Conservation (phyloP, 2,113 vertebrate species). For the Alosa alosa region DNA sequence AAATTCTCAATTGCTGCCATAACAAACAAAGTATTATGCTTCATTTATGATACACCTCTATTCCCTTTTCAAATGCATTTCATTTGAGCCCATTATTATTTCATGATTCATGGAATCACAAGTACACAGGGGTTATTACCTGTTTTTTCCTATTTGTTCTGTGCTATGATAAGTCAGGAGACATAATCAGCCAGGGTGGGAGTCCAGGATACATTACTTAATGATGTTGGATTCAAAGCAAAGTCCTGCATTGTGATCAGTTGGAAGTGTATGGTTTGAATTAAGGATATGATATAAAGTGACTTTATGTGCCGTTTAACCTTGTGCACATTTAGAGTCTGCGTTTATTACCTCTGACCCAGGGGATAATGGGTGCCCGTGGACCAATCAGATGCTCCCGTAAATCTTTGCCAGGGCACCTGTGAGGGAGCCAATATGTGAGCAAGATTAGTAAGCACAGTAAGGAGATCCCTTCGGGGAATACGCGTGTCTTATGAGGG, state of each 20-base stretch:
- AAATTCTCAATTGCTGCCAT: not conserved
- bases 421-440: constrained; percentile 25
- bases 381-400: constrained; percentile 26
- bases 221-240: not conserved
- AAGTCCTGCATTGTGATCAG: not conserved
- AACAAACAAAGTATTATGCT: not conserved
- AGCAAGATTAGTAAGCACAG: constrained; percentile 23
- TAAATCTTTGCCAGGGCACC: constrained; percentile 30
- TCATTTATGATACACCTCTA: not conserved
- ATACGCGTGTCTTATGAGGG: constrained; percentile 10
- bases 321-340: not conserved
- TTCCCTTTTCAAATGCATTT: not conserved
- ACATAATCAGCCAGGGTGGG: not conserved
- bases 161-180: not conserved
- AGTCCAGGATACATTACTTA: not conserved
- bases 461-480: constrained; percentile 29
- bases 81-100: not conserved
- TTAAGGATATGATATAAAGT: not conserved
- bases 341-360: not conserved
- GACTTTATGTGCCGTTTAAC: not conserved
- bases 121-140: not conserved
- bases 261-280: not conserved
- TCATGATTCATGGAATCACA: not conserved
- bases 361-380: not conserved
- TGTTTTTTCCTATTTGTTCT: not conserved